Evolutionary conservation across 2,797 vertebrate genomes (phyloP).

Genomic region (Discoglossus pictus): DNA sequence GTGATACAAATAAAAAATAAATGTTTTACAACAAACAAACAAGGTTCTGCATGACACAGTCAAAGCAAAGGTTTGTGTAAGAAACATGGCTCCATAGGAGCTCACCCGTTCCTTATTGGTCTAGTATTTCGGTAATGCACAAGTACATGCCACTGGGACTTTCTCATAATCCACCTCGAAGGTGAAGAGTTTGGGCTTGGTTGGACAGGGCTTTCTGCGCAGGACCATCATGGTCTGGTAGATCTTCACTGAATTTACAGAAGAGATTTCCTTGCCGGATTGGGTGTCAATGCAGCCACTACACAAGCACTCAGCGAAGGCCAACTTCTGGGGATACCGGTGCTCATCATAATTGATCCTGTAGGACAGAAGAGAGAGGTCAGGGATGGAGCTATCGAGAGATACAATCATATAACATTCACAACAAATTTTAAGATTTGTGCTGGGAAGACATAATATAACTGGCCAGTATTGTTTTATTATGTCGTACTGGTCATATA

Average conservation of each 20-base stretch:
- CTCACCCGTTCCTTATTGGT: not conserved
- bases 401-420: too few relatives aligned
- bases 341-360: constrained; percentile 63
- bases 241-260: constrained; percentile 73
- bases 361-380: constrained; percentile 29
- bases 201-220: constrained; percentile 64
- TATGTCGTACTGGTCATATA: too few relatives aligned
- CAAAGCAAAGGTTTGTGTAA: constrained; percentile 34
- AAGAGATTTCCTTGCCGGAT: constrained; percentile 52
- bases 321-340: constrained; percentile 71
- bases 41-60: constrained; percentile 54
- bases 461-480: too few relatives aligned
- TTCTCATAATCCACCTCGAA: constrained; percentile 60
- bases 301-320: constrained; percentile 81
- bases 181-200: not conserved
- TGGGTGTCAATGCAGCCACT: constrained; percentile 75
- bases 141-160: constrained; percentile 82
- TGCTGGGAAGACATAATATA: too few relatives aligned
- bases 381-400: too few relatives aligned
- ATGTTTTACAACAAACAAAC: constrained; percentile 78
- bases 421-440: too few relatives aligned
- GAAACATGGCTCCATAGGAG: constrained; percentile 53
- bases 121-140: constrained; percentile 60
- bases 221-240: constrained; percentile 72
- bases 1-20: not conserved